A percentile compares a stretch with the other conserved stretches of the same genome.
Conservation (phyloP, 2,113 vertebrate genomes). For the Dasyprocta punctata region DNA sequence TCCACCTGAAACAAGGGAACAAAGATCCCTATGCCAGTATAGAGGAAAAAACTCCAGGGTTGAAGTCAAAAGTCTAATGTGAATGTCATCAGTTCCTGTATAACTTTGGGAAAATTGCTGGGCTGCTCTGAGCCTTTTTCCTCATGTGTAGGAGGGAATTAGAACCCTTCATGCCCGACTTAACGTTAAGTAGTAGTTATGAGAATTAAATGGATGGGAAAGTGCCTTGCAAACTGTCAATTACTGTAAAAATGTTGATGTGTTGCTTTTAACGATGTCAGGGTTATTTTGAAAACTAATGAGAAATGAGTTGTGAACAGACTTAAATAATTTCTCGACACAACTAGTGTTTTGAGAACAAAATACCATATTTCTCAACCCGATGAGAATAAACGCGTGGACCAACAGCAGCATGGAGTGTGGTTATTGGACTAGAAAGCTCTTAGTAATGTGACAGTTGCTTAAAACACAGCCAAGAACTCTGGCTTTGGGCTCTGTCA, state of each 20-base stretch:
- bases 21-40: neutral
- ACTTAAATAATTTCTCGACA: neutral
- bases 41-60: neutral
- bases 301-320: neutral
- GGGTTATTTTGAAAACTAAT: neutral
- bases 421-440: neutral
- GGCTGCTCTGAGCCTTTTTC: neutral
- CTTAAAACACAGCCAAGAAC: neutral
- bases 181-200: neutral
- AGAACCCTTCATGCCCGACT: neutral
- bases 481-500: neutral
- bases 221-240: neutral
- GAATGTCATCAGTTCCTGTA: neutral
- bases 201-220: neutral
- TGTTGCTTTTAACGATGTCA: neutral
- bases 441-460: neutral
- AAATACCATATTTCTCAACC: neutral
- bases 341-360: constrained; percentile 16
- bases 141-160: neutral
- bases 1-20: neutral
- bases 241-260: neutral
- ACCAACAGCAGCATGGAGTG: neutral
- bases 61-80: neutral
- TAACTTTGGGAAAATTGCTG: neutral
- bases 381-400: neutral